These are phyloP conservation scores for Whitmania pigra DNA, from an alignment of 1,140 invertebrate genomes.

Conservation along the genomic window DNA sequence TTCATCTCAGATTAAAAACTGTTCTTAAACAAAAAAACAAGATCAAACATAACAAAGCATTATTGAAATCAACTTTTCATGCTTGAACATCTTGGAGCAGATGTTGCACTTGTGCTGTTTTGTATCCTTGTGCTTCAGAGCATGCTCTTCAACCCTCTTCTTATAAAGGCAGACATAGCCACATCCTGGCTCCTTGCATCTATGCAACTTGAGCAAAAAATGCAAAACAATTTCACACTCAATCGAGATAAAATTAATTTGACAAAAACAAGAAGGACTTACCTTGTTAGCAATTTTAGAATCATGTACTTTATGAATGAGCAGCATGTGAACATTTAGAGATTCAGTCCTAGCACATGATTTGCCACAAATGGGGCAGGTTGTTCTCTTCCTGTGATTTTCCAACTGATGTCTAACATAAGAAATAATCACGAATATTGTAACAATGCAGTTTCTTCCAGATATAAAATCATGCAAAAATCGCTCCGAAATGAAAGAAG, in stretches of 20 bases:
- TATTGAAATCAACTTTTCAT: conserved; percentile 26
- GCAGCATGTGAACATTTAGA: conserved; percentile 25
- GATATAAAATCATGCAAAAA: no score
- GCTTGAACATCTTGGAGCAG: conserved; percentile 28
- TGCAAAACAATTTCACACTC: neutral
- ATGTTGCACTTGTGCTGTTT: conserved; percentile 28
- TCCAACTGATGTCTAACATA: neutral
- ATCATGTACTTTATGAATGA: conserved; percentile 25
- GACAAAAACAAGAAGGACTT: neutral
- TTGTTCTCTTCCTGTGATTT: conserved; percentile 20
- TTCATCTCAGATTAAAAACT: neutral
- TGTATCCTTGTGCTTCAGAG: conserved; percentile 26
- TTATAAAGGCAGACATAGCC: conserved; percentile 24
- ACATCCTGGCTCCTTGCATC: conserved; percentile 28
- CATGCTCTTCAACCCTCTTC: conserved; percentile 24
- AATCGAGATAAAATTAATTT: neutral
- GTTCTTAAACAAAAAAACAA: neutral
- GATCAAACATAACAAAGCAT: neutral
- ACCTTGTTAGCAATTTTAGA: conserved; percentile 23
- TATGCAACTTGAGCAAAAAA: conserved; percentile 23
- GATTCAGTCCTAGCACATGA: conserved; percentile 20
- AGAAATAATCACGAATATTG: no score
- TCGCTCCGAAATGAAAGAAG: no score
- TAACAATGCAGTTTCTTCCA: no score
- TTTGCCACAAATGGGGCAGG: conserved; percentile 25